Base-by-base conservation (phyloP, 2,797 vertebrate genomes). In the Columba guinea region DNA sequence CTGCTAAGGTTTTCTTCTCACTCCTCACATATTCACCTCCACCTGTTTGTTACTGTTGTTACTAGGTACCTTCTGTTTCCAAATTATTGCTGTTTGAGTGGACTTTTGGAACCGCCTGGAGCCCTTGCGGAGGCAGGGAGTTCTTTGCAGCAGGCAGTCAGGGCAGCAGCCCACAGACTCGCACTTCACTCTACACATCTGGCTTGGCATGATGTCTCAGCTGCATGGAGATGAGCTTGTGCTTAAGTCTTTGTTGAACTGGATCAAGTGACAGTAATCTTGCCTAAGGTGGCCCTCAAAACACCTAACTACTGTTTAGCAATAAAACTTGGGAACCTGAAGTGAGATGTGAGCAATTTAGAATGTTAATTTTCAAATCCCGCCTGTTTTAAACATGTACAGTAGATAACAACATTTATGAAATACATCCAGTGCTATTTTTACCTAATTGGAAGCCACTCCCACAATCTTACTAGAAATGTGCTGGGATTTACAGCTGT, bases 151-250 rank as follows among this genome's bases (percentile, higher is more conserved):
- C 46, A 49, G 39, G 53, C 83, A 67, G 41, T 0, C 21, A 0
- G 2, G 8, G 60, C 65, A 68, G 67, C 1, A 0, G 49, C 44
- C 44, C 44, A 21, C 35, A 53, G 41, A 5, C 26, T 53, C 28
- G 11, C 14, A 2, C 17, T 62, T 48, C 67, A 32, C 1, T 0
- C 78, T 15, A 1, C 37, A 3, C 0, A 0, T 46, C 19, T 26
- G 65, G 58, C 15, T 62, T 81, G 69, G 62, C 1, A 0, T 20
- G 21, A 7, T 73, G 27, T 46, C 83, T 76, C 73, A 32, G 41
- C 76, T 84, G 37, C 19, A 11, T n/a, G 63, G 67, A 69, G 59
- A 44, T 19, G 32, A 51, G 26, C n/a, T 84, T 74, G n/a, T 64
- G 70, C 52, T 76, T 64, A 39, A 58, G 55, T n/a, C 3, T 7